These are phyloP conservation scores for Paguma larvata DNA, from an alignment of 2,797 vertebrate species.

Conservation along the genomic window DNA sequence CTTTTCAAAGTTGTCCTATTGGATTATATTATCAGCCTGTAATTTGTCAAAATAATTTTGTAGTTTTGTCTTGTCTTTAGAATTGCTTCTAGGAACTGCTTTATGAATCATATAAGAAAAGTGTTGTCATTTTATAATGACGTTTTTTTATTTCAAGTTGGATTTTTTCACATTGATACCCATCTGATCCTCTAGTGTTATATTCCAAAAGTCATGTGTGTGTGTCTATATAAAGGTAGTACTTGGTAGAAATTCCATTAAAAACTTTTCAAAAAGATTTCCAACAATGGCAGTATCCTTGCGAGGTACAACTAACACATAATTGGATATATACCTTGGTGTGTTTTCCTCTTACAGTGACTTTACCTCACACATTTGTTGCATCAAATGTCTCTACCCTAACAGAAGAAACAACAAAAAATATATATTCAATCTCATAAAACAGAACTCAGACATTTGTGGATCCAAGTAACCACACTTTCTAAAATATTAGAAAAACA, in stretches of 20 bases:
- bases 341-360: background rate
- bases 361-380: background rate
- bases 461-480: background rate
- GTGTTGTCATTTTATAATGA: background rate
- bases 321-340: background rate
- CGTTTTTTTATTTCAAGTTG: background rate
- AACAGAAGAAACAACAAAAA: background rate
- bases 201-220: background rate
- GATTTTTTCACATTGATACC: background rate
- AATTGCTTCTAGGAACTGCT: background rate
- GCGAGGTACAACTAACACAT: background rate
- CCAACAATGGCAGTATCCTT: background rate
- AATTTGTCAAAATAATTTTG: background rate
- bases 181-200: background rate
- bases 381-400: background rate
- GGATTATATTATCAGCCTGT: background rate
- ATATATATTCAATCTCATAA: background rate
- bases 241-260: background rate
- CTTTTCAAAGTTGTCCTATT: background rate
- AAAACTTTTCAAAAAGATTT: background rate
- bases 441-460: background rate
- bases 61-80: slow-evolving; percentile 24
- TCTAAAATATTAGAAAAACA: background rate
- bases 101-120: background rate
- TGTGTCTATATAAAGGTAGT: background rate